Percentiles rank a stretch among this genome's conserved stretches.
Evolutionary conservation across 2,113 vertebrate species (phyloP).

Genomic region (Rattus norvegicus): GRCr8 NC_086020.1:51840001-51840500

Average conservation of each 20-base stretch:
- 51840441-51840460: too few relatives aligned
- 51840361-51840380: too few relatives aligned
- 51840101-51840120: not conserved
- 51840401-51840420: too few relatives aligned
- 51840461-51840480: too few relatives aligned
- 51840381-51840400: too few relatives aligned
- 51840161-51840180: not conserved
- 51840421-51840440: too few relatives aligned
- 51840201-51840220: not conserved
- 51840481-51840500: too few relatives aligned
- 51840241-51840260: not conserved
- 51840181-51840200: not conserved
- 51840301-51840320: not conserved
- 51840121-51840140: rapidly evolving
- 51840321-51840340: too few relatives aligned
- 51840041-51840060: not conserved
- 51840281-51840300: not conserved
- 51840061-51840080: not conserved
- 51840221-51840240: too few relatives aligned
- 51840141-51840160: not conserved
- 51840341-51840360: too few relatives aligned
- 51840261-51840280: not conserved
- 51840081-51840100: not conserved
- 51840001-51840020: not conserved
- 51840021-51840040: not conserved